phyloP scores from a whole-genome alignment of 2,888 invertebrate species.

The Cantharis lateralis region DNA sequence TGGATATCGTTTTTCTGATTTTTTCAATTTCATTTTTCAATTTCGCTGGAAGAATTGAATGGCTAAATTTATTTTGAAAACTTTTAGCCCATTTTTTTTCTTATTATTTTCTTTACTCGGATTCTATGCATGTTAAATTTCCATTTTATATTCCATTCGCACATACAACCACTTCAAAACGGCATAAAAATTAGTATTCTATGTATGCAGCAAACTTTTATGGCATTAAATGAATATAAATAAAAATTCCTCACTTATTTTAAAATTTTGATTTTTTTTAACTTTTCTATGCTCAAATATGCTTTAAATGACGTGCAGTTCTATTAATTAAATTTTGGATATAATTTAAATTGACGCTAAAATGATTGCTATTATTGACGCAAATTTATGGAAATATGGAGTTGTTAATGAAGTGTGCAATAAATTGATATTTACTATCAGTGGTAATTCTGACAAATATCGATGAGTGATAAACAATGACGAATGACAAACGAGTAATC shows the following conservation, averaged over 20 bases:
- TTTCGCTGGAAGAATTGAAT: not conserved
- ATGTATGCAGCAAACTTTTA: not conserved
- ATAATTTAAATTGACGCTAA: not conserved
- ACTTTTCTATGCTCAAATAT: not conserved
- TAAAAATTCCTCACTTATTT: not conserved
- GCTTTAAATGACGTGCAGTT: not conserved
- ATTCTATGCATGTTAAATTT: not conserved
- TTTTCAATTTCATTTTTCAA: not conserved
- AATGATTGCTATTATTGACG: not conserved
- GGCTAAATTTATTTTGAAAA: not conserved
- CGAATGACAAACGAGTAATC: not conserved
- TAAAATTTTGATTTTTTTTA: not conserved
- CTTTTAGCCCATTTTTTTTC: not conserved
- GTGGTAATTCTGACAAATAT: not conserved
- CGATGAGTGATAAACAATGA: not conserved
- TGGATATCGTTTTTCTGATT: too few relatives aligned
- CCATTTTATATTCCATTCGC: not conserved
- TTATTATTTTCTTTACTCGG: not conserved
- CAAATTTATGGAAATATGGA: not conserved
- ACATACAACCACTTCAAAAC: not conserved
- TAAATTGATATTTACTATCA: not conserved
- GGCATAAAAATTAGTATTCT: not conserved
- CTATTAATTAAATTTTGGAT: not conserved
- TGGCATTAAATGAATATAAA: not conserved
- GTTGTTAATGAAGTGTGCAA: not conserved